Evolutionary conservation across 2,113 vertebrate species (phyloP).

Genomic region (Oceanodroma tethys): DNA sequence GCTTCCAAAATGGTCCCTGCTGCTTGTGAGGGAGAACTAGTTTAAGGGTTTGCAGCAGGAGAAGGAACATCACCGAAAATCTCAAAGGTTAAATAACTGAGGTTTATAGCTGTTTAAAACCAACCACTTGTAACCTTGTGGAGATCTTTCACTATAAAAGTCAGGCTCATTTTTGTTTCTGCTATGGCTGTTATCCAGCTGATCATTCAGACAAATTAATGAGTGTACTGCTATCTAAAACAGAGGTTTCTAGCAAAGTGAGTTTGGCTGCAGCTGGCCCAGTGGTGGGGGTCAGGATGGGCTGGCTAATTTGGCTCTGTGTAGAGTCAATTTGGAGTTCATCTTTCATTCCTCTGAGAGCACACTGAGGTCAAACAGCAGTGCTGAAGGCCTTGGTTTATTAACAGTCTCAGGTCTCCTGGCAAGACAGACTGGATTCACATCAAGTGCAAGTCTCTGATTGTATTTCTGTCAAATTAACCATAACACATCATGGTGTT

Average conservation of each 20-base stretch:
- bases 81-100: background rate
- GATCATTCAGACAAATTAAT: conserved; percentile 5
- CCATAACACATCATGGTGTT: background rate
- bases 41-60: background rate
- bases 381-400: background rate
- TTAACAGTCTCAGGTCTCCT: background rate
- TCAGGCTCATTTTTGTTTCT: background rate
- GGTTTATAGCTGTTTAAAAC: background rate
- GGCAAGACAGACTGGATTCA: background rate
- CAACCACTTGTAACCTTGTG: background rate
- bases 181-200: background rate
- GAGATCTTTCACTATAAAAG: background rate
- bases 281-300: background rate
- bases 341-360: background rate
- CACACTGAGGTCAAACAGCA: accelerated
- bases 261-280: background rate
- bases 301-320: background rate
- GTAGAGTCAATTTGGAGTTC: background rate
- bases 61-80: background rate
- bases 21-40: background rate
- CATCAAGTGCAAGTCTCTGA: background rate
- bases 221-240: background rate
- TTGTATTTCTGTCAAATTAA: conserved; percentile 16
- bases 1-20: background rate
- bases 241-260: background rate